phyloP scores from a whole-genome alignment of 2,113 vertebrate species.

The Neodontobutis hainanensis region DNA sequence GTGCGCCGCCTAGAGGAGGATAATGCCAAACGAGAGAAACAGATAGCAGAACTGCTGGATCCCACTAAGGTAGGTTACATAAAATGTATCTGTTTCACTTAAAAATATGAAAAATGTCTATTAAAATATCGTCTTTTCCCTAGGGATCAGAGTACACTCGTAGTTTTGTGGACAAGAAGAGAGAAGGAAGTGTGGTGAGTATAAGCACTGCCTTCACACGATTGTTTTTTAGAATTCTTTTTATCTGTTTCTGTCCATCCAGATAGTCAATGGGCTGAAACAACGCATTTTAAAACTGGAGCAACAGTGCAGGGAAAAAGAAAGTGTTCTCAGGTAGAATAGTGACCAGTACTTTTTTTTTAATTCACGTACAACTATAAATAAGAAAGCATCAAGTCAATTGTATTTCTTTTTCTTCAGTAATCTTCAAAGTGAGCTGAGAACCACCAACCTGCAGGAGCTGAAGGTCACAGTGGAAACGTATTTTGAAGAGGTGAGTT shows the following conservation, averaged over 20 bases:
- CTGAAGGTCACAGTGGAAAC: constrained; percentile 86
- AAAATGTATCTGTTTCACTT: background rate
- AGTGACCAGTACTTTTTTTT: no score
- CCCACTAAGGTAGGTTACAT: constrained; percentile 76
- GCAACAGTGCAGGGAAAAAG: constrained; percentile 91
- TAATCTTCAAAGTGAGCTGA: constrained; percentile 87
- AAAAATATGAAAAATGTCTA: background rate
- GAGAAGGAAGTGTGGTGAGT: constrained; percentile 84
- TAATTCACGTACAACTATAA: background rate
- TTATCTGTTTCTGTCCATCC: constrained; percentile 42
- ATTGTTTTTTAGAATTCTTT: background rate
- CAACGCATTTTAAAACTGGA: constrained; percentile 89
- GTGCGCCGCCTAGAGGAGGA: constrained; percentile 90
- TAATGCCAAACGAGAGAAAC: constrained; percentile 87
- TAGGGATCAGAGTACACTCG: constrained; percentile 85
- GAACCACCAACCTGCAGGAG: constrained; percentile 86
- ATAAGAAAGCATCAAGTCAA: background rate
- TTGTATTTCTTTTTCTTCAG: constrained; percentile 62
- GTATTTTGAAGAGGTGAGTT: constrained; percentile 88
- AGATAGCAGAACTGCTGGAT: constrained; percentile 90
- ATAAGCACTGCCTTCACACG: background rate
- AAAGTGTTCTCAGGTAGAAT: constrained; percentile 81
- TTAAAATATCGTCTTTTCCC: constrained; percentile 13
- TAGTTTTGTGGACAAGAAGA: constrained; percentile 83
- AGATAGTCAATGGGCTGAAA: constrained; percentile 88